Evolutionary conservation across 1,140 invertebrate genomes (phyloP).

Genomic region (Protaetia brevitarsis): DNA sequence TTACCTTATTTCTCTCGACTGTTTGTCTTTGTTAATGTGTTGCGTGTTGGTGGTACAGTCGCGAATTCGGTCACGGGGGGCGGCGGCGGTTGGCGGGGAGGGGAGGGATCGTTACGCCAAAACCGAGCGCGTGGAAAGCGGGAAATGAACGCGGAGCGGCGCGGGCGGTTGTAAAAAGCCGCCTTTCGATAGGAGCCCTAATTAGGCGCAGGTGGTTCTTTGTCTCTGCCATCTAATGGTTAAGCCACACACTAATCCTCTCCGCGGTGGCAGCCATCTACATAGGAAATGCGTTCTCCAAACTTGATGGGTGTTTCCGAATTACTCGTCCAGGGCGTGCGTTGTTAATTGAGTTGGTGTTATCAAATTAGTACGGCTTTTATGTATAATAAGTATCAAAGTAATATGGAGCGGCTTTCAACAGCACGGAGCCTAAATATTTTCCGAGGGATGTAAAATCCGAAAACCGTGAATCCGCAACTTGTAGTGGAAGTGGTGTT

Average conservation of each 20-base stretch:
- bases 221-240: conserved; percentile 10
- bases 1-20: conserved; percentile 18
- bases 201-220: conserved; percentile 13
- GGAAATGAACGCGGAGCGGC: neutral
- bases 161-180: conserved; percentile 1
- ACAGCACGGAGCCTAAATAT: too few relatives aligned
- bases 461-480: too few relatives aligned
- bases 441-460: too few relatives aligned
- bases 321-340: neutral
- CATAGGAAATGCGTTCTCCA: conserved; percentile 10
- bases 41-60: neutral
- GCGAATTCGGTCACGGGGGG: neutral
- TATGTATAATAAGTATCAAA: neutral
- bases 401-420: neutral
- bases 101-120: neutral
- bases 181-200: conserved; percentile 11
- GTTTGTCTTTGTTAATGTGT: conserved; percentile 14
- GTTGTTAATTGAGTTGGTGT: neutral
- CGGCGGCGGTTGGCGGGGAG: neutral
- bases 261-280: neutral
- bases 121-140: neutral
- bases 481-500: too few relatives aligned
- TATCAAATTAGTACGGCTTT: neutral
- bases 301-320: neutral
- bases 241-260: conserved; percentile 8